Percentiles rank a stretch among this genome's conserved stretches.
phyloP scores from a whole-genome alignment of 2,888 invertebrate species.

The Brachypalpus laphriformis region DNA sequence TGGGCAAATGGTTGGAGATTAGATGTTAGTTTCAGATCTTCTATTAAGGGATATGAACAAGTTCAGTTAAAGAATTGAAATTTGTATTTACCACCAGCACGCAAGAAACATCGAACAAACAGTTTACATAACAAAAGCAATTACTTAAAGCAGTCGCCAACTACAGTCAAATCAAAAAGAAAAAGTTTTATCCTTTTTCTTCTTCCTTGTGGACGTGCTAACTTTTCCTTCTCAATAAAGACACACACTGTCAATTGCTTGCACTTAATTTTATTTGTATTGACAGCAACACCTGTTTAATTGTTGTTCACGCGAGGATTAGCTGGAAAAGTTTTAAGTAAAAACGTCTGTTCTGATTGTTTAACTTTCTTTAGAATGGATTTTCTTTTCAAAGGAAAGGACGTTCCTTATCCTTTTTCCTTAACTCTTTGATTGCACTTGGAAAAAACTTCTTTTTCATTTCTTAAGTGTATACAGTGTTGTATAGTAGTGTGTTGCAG shows the following conservation, averaged over 20 bases:
- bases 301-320: conserved; percentile 59
- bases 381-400: neutral
- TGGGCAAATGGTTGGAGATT: no score
- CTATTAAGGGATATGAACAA: no score
- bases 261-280: conserved; percentile 18
- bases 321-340: conserved; percentile 46
- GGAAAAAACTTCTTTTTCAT: conserved; percentile 36
- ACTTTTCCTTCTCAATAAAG: conserved; percentile 8
- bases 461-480: conserved; percentile 3
- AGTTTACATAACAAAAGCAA: neutral
- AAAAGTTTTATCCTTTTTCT: neutral
- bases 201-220: neutral
- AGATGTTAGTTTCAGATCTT: no score
- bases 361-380: conserved; percentile 38
- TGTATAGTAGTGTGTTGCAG: conserved; percentile 48
- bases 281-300: conserved; percentile 70
- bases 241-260: conserved; percentile 30
- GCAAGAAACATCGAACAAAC: no score
- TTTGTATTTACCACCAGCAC: no score
- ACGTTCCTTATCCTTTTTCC: neutral
- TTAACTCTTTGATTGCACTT: conserved; percentile 44
- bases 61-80: no score
- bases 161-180: conserved; percentile 21
- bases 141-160: conserved; percentile 14
- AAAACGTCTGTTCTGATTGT: conserved; percentile 61